Base-by-base conservation (phyloP, 1,140 invertebrate species). In the Agraylea sexmaculata region DNA sequence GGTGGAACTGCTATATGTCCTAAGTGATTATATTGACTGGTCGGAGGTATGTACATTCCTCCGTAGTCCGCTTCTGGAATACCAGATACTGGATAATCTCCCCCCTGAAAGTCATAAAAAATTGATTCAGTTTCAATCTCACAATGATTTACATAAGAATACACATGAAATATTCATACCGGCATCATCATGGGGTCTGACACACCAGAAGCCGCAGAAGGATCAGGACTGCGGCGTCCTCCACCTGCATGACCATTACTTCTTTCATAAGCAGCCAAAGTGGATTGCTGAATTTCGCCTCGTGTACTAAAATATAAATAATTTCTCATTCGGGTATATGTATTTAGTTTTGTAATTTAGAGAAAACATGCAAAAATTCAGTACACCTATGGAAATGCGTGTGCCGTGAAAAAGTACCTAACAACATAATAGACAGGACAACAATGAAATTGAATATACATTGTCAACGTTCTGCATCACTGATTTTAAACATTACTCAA, bases 1-100 rank as follows among this genome's bases (percentile, higher is more conserved):
- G 64, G 64, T 6, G 63, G 62, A 58, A 66, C 65, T 7, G 65
- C 63, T 30, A 68, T 60, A 46, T 68, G 65, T 32, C 59, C 62
- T 60, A 68, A 62, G 46, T 65, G 65, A 46, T 66, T 68, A 45
- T 68, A 68, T 41, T 68, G 65, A 2, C 59, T 53, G 0, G 59
- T 62, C 8, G 63, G 59, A 1, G 64, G 64, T 8, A 64, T 63
- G 41, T 65, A 62, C 25, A 66, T 64, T 49, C 62, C 61, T 0
- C 63, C 62, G 44, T 68, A 68, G 42, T 68, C 64, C 6, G 61
- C 53, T 32, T 68, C 64, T 12, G 62, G 58, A n/a, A 57, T 57
- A 7, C 57, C 54, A 10, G 59, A 60, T 29, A 60, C 53, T 12
- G 44, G 44, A 36, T 50, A 50, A 18, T 50, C 48, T 2, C 38